Base-by-base conservation (phyloP, 2,113 vertebrate genomes). In the Monopterus albus region DNA sequence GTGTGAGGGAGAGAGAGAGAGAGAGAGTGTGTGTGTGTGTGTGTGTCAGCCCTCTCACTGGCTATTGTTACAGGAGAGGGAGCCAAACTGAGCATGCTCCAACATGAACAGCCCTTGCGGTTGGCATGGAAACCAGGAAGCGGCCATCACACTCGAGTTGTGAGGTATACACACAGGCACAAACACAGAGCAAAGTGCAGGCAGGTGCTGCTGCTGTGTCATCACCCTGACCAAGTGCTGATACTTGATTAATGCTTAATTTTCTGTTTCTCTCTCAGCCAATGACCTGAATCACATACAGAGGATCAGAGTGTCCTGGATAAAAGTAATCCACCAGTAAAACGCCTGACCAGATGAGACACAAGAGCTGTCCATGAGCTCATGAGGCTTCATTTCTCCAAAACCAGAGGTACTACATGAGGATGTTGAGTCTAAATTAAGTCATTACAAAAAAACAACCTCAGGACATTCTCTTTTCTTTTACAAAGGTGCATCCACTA, bases 21-120 rank as follows among this genome's bases (percentile, higher is more conserved):
- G 52, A 17, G 72, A 18, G 55, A n/a, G 74, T 13, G 66, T 13
- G 53, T 15, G 49, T 15, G 65, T 17, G 68, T 18, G 70, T 21
- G 61, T 21, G 75, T 52, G 57, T 45, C 67, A 29, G 61, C 69
- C 64, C 78, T 84, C 82, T 87, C 78, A 20, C 74, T 78, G 69
- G 86, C 90, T 90, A 86, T 91, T 89, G 88, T 91, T 89, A 84
- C 75, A 53, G 78, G 79, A 68, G 65, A 52, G 29, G 23, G 38
- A 74, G 78, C 46, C 86, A 51, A 21, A 89, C 87, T 85, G 89
- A 91, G 89, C 91, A 91, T 90, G 90, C 89, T 89, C 91, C 78
- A n/a, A 65, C 63, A 38, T 79, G 83, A 88, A 85, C 83, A 82
- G 81, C 81, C 84, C 83, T 85, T 46, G 51, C 11, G 61, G 87